Evolutionary conservation across 2,113 vertebrate genomes (phyloP).

Genomic region (Eulacestoma nigropectus): DNA sequence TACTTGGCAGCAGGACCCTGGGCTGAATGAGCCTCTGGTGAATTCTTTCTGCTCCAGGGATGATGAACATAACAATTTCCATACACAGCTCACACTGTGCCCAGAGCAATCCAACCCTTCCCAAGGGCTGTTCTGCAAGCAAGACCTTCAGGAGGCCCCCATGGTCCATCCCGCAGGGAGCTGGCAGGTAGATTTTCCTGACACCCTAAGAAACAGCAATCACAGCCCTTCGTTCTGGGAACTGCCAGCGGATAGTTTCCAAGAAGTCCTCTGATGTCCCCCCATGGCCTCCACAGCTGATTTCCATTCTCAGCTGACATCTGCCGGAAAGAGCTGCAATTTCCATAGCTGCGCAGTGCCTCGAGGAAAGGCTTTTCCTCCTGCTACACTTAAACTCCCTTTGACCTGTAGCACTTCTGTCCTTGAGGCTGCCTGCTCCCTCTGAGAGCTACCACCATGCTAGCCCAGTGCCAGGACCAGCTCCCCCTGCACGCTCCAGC

Average conservation of each 20-base stretch:
- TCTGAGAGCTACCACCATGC: fast-evolving
- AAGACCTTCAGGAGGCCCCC: background rate
- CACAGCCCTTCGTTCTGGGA: background rate
- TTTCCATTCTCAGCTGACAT: conserved; percentile 26
- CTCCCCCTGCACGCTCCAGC: background rate
- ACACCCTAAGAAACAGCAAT: background rate
- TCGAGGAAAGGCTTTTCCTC: background rate
- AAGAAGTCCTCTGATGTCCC: background rate
- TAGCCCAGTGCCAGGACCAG: background rate
- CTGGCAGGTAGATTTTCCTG: background rate
- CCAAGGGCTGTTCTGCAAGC: background rate
- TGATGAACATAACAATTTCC: background rate
- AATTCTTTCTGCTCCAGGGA: background rate
- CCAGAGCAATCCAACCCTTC: background rate
- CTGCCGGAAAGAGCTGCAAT: background rate
- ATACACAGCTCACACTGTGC: background rate
- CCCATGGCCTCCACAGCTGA: background rate
- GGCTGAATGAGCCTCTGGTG: background rate
- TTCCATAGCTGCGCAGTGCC: background rate
- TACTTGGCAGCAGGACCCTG: background rate
- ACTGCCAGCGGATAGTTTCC: background rate
- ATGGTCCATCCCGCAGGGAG: fast-evolving
- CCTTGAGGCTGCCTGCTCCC: background rate
- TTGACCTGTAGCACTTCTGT: background rate
- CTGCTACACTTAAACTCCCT: background rate